Evolutionary conservation across 2,888 invertebrate genomes (phyloP).

Genomic region (Amphipyra tragopoginis): DNA sequence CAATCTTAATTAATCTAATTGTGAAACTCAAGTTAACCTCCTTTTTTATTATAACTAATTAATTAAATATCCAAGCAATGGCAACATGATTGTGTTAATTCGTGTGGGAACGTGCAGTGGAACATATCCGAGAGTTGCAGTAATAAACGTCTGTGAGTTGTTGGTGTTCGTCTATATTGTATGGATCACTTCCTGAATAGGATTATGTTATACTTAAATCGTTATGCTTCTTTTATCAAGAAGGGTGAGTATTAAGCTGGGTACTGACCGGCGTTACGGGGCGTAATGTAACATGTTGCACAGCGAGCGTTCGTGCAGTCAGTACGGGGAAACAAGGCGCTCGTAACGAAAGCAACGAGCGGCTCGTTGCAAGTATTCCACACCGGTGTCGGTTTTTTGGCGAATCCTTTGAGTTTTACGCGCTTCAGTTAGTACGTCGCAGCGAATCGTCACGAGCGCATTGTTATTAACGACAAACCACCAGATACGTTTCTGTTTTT

Average conservation of each 20-base stretch:
- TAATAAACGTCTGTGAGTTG: conserved; percentile 19
- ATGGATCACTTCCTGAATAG: conserved; percentile 22
- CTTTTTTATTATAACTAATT: conserved; percentile 22
- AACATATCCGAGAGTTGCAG: conserved; percentile 36
- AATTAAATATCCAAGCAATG: conserved; percentile 30
- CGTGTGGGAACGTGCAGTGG: conserved; percentile 36
- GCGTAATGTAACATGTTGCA: too few relatives aligned
- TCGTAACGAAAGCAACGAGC: too few relatives aligned
- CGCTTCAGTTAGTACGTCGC: too few relatives aligned
- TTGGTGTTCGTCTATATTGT: conserved; percentile 14
- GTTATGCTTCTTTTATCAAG: not conserved
- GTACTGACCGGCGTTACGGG: too few relatives aligned
- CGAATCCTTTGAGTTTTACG: too few relatives aligned
- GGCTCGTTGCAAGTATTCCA: too few relatives aligned
- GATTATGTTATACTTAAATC: not conserved
- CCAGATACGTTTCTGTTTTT: too few relatives aligned
- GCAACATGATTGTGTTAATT: conserved; percentile 11
- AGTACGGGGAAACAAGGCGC: too few relatives aligned
- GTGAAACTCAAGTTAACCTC: conserved; percentile 19
- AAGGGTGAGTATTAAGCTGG: not conserved
- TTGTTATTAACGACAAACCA: too few relatives aligned
- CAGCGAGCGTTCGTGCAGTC: too few relatives aligned
- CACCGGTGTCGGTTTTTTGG: too few relatives aligned
- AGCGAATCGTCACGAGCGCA: too few relatives aligned
- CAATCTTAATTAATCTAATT: conserved; percentile 41